Base-by-base conservation (phyloP, 2,888 invertebrate genomes). In the Latrodectus hesperus region DNA sequence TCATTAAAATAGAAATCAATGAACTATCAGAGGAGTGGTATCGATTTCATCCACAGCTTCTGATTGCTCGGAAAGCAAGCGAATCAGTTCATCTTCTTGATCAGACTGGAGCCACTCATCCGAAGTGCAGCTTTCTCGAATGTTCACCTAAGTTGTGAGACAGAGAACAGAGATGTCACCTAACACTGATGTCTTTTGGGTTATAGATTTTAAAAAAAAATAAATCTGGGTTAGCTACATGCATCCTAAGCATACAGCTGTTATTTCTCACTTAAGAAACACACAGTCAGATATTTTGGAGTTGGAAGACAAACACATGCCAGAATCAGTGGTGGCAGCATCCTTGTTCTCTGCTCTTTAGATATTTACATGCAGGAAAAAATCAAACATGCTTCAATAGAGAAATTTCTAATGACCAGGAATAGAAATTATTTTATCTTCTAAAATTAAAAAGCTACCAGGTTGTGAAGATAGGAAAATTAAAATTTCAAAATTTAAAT, bases 71-170 rank as follows among this genome's bases (percentile, higher is more conserved):
- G 95, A 95, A 90, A 95, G 93, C 91, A 96, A 94, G 91, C 95
- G 95, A 91, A 96, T 93, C 75, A 96, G 93, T 92, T 96, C 96
- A 90, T 96, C 96, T 91, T 96, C 96, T 92, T 95, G 95, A 92
- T 96, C 95, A 26, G 96, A 96, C 92, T 95, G 94, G 93, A 95
- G 95, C 93, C 95, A 94, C 92, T 96, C 95, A 88, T 90, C 90
- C 55, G 90, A 90, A 49, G 90, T 81, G 74, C 83, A 90, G 88
- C 90, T 90, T 55, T 90, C 90, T 89, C 88, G 87, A 10, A 79
- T 75, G 73, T 80, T 84, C 51, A 90, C 90, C 90, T 90, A 77
- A 65, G 72, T 73, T 85, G 60, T 16, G 85, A 80, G 80, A 88
- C 87, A 90, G 89, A 90, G 90, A 90, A 89, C 88, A 88, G 65